These are phyloP conservation scores for Oostethus manadensis DNA, from an alignment of 2,113 vertebrate genomes.

Conservation along the genomic window DNA sequence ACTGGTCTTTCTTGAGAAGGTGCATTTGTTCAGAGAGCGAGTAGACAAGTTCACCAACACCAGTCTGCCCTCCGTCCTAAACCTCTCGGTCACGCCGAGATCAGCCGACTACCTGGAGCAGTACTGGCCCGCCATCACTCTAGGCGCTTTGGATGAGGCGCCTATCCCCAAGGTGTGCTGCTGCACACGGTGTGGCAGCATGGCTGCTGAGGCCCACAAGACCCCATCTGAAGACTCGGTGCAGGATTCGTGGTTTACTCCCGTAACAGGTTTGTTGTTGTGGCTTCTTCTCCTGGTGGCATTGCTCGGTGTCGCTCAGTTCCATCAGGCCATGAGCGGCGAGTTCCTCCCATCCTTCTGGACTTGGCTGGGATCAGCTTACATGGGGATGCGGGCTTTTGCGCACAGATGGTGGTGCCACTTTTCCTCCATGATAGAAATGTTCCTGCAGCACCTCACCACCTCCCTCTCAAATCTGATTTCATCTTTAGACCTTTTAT, in stretches of 20 bases:
- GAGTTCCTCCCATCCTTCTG: slow-evolving; percentile 30
- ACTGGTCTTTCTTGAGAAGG: slow-evolving; percentile 78
- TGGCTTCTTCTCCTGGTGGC: slow-evolving; percentile 25
- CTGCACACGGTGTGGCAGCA: slow-evolving; percentile 27
- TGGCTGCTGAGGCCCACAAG: background rate
- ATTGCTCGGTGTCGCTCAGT: background rate
- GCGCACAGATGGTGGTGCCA: slow-evolving; percentile 19
- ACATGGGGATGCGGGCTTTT: background rate
- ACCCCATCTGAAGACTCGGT: background rate
- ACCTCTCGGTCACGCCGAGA: slow-evolving; percentile 71
- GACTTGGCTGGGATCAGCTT: slow-evolving; percentile 7
- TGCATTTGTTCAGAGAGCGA: slow-evolving; percentile 74
- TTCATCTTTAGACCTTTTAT: slow-evolving; percentile 15
- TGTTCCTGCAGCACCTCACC: slow-evolving; percentile 26
- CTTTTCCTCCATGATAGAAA: slow-evolving; percentile 29
- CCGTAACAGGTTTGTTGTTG: slow-evolving; percentile 21
- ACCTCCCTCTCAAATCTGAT: slow-evolving; percentile 35
- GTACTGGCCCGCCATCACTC: slow-evolving; percentile 70
- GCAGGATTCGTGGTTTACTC: background rate
- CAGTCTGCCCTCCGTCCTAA: slow-evolving; percentile 59
- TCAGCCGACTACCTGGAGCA: slow-evolving; percentile 71
- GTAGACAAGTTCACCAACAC: slow-evolving; percentile 68
- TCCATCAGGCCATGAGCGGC: slow-evolving; percentile 28
- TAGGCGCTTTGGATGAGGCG: slow-evolving; percentile 67
- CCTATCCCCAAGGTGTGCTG: slow-evolving; percentile 70